Conservation (phyloP, 2,888 invertebrate genomes). For the Melieria omissa region DNA sequence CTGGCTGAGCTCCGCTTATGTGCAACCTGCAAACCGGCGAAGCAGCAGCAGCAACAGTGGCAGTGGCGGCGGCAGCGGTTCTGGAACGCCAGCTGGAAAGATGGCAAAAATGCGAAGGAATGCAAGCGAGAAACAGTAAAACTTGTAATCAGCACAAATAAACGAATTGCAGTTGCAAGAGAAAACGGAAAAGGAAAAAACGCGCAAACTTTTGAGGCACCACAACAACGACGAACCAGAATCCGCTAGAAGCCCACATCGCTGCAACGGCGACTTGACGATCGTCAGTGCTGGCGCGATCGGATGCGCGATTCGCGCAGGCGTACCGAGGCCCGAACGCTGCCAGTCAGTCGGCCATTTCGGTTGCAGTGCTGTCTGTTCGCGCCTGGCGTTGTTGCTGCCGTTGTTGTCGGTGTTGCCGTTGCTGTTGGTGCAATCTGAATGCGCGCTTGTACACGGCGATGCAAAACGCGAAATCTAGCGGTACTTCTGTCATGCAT, state of each 20-base stretch:
- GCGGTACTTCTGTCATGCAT: slow-evolving; percentile 35
- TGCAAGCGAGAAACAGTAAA: slow-evolving; percentile 25
- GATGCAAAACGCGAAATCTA: slow-evolving; percentile 23
- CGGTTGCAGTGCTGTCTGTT: not conserved
- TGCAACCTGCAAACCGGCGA: too few species aligned
- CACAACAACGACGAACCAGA: not conserved
- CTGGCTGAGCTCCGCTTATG: too few species aligned
- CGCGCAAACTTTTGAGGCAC: not conserved
- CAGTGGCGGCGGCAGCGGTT: too few species aligned
- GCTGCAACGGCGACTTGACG: not conserved
- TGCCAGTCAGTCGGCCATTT: too few species aligned
- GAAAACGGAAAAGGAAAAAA: not conserved
- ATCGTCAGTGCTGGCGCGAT: not conserved
- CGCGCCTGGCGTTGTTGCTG: not conserved
- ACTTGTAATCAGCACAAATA: slow-evolving; percentile 33
- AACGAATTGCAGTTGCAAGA: slow-evolving; percentile 18
- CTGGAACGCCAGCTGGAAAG: not conserved
- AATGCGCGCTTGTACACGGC: not conserved
- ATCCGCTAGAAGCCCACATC: not conserved
- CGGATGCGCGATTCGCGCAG: not conserved
- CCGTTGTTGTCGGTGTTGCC: not conserved
- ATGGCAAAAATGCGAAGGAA: not conserved
- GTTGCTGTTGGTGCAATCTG: slow-evolving; percentile 2
- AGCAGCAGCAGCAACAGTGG: too few species aligned
- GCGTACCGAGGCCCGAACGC: not conserved